Conservation (phyloP, 2,113 vertebrate species). For the Percina caprodes region DNA sequence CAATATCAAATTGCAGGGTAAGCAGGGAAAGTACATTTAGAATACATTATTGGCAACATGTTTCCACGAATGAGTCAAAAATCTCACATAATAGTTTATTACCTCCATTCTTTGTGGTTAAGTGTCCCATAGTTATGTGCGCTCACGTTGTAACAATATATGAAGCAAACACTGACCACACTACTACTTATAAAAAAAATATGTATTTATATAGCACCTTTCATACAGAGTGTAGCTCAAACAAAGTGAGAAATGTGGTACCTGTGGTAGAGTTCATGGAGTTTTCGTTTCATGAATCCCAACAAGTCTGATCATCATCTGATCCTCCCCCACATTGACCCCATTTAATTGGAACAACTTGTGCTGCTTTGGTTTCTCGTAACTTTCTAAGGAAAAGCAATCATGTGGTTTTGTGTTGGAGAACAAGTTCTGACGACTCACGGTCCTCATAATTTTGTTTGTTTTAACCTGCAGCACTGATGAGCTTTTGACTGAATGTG, state of each 20-base stretch:
- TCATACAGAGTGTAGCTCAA: too few species aligned
- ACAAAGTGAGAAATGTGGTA: neutral
- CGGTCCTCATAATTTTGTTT: too few species aligned
- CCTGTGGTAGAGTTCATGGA: neutral
- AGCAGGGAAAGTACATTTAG: constrained; percentile 28
- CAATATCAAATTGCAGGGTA: neutral
- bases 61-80: constrained; percentile 25
- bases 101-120: neutral
- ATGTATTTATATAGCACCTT: too few species aligned
- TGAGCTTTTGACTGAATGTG: neutral
- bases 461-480: neutral
- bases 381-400: neutral
- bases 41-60: neutral
- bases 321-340: neutral
- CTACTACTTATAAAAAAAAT: neutral
- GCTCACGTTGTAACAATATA: neutral
- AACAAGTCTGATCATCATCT: neutral
- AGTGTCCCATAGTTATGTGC: neutral
- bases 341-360: neutral
- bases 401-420: neutral
- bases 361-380: neutral
- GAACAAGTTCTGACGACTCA: neutral
- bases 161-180: neutral
- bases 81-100: neutral
- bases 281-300: neutral